Evolutionary conservation across 2,888 invertebrate genomes (phyloP).

Genomic region (Drosophila cyrtoloma): DNA sequence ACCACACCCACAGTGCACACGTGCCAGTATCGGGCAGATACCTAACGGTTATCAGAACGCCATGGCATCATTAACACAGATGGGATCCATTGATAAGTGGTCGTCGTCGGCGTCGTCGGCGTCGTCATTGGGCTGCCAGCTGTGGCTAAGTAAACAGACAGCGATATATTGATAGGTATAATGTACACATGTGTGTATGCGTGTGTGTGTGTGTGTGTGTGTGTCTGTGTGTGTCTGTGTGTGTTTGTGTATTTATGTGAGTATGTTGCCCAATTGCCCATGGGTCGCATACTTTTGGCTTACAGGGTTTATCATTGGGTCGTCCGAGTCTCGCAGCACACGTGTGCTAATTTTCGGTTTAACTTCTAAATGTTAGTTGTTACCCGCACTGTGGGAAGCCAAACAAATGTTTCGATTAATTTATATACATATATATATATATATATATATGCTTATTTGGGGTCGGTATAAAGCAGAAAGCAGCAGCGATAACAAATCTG

Average conservation of each 20-base stretch:
- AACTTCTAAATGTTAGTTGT: slow-evolving; percentile 47
- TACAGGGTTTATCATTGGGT: slow-evolving; percentile 59
- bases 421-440: not conserved
- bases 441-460: not conserved
- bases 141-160: slow-evolving; percentile 54
- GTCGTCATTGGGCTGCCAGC: slow-evolving; percentile 48
- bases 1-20: slow-evolving; percentile 34
- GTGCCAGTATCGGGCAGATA: slow-evolving; percentile 47
- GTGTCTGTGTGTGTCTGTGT: not conserved
- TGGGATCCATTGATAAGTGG: slow-evolving; percentile 65
- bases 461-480: not conserved
- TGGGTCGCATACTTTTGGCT: slow-evolving; percentile 64
- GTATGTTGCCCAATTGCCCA: slow-evolving; percentile 47
- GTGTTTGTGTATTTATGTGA: slow-evolving; percentile 2
- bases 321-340: slow-evolving; percentile 39
- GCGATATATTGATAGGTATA: slow-evolving; percentile 43
- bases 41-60: slow-evolving; percentile 64
- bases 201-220: not conserved
- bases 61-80: slow-evolving; percentile 70
- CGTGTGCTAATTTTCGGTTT: slow-evolving; percentile 67
- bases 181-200: not conserved
- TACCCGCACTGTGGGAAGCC: slow-evolving; percentile 45
- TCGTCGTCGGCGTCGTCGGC: slow-evolving; percentile 7
- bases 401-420: slow-evolving; percentile 37
- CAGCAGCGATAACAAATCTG: not conserved